Evolutionary conservation across 2,888 invertebrate species (phyloP), one percentile per base, ranked within the genome.

Genomic region (Choreutis nemorana): DNA sequence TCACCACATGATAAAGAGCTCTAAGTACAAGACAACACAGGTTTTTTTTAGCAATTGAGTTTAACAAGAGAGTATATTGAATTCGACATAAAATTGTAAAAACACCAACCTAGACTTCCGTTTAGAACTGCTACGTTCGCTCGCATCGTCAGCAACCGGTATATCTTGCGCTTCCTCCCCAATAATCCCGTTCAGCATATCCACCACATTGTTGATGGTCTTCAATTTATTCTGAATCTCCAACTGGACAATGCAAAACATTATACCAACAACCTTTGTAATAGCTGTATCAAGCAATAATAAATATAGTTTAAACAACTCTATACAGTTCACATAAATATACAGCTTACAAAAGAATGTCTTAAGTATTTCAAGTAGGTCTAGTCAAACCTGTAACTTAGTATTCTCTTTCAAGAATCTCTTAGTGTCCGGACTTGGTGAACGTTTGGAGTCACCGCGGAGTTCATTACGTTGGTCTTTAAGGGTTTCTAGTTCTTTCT

Each of bases 181-280:
- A 48, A 93, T 91, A 53, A 93, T 89, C 18, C 88, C 88, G 35
- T 89, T 89, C 48, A 94, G 79, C 89, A 92, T 92, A 54, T 92
- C 92, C 50, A 94, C 90, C 12, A 93, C 91, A 63, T 91, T 91
- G 66, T 87, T 86, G 58, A 92, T 90, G 0, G 91, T 90, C 68
- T 89, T 89, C 73, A 89, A 72, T 73, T 89, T 89, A 55, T 85
- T 87, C 63, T 87, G 87, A 46, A 90, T 87, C 79, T 90, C 89
- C 59, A 85, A 81, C 90, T 89, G 14, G 14, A 23, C 13, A 12
- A 26, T 11, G 13, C 26, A 26, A 33, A 14, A 20, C 4, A 25
- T 25, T 11, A 4, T 25, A 5, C 7, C 11, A 25, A 5, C 13
- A 12, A 11, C 13, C 5, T 13, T 13, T n/a, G 10, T 25, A 12